Percentiles rank a stretch among this genome's conserved stretches.
These are phyloP conservation scores for Xiphophorus hellerii DNA, from an alignment of 2,113 vertebrate species.

Conservation along the genomic window DNA sequence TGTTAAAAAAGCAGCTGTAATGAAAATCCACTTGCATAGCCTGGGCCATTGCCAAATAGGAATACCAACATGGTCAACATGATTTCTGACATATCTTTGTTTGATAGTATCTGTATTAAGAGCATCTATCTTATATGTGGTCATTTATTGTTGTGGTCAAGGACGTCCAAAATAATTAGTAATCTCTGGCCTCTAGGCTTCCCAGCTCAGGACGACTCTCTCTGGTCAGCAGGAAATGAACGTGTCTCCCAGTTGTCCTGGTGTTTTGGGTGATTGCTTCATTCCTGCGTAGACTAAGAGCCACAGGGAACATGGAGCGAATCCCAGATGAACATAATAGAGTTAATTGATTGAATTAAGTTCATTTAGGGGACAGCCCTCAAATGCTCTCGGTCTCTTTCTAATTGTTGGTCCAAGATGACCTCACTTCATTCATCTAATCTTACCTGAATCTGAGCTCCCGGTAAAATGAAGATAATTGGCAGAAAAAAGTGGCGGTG, in stretches of 20 bases:
- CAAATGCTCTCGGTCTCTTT: slow-evolving; percentile 51
- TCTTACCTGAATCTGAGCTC: slow-evolving; percentile 55
- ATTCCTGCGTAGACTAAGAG: slow-evolving; percentile 25
- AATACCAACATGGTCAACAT: slow-evolving; percentile 58
- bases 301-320: slow-evolving; percentile 69
- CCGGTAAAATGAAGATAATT: neutral
- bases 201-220: slow-evolving; percentile 47
- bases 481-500: no score
- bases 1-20: neutral
- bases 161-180: neutral
- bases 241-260: slow-evolving; percentile 39
- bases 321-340: slow-evolving; percentile 74
- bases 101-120: slow-evolving; percentile 37
- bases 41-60: slow-evolving; percentile 38
- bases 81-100: slow-evolving; percentile 55
- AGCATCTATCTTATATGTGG: slow-evolving; percentile 22
- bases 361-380: slow-evolving; percentile 56
- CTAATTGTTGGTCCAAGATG: slow-evolving; percentile 45
- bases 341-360: slow-evolving; percentile 70
- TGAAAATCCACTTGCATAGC: neutral
- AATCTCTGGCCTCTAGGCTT: slow-evolving; percentile 46
- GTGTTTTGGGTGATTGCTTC: slow-evolving; percentile 46
- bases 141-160: slow-evolving; percentile 1
- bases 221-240: slow-evolving; percentile 51
- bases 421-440: slow-evolving; percentile 56